Percentiles rank a stretch among this genome's conserved stretches.
These are phyloP conservation scores for Triops cancriformis DNA, from an alignment of 1,140 invertebrate species.

Conservation along the genomic window DNA sequence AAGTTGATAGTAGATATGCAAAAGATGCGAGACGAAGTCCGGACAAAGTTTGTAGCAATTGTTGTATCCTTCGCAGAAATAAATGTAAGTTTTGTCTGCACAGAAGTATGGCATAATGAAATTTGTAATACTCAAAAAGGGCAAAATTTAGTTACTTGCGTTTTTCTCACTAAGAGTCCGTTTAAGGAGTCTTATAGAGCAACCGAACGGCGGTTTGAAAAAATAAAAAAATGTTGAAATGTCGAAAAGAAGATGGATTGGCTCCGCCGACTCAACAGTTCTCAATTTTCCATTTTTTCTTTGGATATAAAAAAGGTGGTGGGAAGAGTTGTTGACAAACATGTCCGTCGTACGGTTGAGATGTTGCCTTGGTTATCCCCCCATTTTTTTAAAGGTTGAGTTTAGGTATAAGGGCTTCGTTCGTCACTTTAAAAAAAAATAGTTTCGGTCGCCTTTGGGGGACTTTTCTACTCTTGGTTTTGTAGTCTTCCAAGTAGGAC, in stretches of 20 bases:
- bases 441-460: background rate
- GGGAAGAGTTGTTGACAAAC: background rate
- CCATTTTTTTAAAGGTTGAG: no score
- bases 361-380: background rate
- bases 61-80: no score
- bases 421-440: background rate
- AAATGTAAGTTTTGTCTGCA: no score
- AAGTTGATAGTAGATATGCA: no score
- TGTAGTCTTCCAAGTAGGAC: background rate
- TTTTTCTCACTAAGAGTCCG: no score
- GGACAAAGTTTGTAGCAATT: no score
- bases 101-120: background rate
- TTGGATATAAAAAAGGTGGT: background rate
- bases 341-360: background rate
- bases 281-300: background rate
- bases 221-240: background rate
- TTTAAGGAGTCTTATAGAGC: background rate
- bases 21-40: no score
- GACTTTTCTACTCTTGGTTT: background rate
- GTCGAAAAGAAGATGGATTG: background rate
- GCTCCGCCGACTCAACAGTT: background rate
- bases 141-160: no score
- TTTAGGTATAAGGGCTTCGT: no score
- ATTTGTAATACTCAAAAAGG: background rate
- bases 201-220: background rate